These are phyloP conservation scores for Chlorodrepanis virens DNA, from an alignment of 2,113 vertebrate species.

Conservation along the genomic window DNA sequence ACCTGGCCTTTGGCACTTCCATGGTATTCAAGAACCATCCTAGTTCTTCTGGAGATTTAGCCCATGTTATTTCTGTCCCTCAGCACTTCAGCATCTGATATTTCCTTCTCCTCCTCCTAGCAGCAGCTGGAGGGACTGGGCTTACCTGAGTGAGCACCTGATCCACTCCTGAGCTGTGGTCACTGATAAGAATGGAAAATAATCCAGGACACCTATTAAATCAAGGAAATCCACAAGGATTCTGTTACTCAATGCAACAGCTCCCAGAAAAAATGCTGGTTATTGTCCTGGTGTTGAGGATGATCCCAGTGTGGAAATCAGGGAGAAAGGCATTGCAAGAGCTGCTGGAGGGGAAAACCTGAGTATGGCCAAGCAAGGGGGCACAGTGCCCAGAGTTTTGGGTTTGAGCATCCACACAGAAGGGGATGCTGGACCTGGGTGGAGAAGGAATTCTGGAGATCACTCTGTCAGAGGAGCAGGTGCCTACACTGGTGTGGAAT, in stretches of 20 bases:
- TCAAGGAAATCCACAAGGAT: background rate
- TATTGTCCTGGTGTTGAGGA: background rate
- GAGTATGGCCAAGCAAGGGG: background rate
- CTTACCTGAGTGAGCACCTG: background rate
- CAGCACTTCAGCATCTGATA: background rate
- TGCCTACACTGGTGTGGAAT: background rate
- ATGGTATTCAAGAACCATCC: background rate
- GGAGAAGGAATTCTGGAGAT: background rate
- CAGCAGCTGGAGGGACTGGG: background rate
- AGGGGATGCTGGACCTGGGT: background rate
- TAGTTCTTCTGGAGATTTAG: background rate
- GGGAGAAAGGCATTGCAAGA: background rate
- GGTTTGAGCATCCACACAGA: background rate
- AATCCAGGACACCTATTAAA: background rate
- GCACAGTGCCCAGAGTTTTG: background rate
- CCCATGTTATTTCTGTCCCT: background rate
- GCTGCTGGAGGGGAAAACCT: background rate
- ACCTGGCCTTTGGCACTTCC: rapidly evolving
- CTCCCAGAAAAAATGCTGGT: background rate
- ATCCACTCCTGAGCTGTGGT: background rate
- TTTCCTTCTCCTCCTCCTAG: background rate
- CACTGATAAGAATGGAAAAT: background rate
- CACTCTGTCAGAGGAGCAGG: background rate
- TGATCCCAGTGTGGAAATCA: background rate
- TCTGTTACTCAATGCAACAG: background rate